Evolutionary conservation across 2,113 vertebrate species (phyloP), one percentile per base, ranked within the genome.

Genomic region (Suncus etruscus): DNA sequence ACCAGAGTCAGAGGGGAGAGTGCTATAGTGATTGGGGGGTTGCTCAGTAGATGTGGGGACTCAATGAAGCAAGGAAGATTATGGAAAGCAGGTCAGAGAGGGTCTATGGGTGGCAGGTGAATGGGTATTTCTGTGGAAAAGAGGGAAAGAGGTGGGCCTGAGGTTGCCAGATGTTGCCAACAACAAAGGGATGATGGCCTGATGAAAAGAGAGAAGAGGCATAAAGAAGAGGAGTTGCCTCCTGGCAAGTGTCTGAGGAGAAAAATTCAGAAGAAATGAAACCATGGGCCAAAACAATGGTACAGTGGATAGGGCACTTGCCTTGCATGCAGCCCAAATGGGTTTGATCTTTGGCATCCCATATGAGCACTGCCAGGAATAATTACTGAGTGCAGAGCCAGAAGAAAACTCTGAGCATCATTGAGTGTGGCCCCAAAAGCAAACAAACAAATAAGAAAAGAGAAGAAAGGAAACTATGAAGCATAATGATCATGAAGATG

Each of bases 81-180:
- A 22, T 27, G 22, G 25, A 22, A 22, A 8, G 63, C 63, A 25
- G 63, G 63, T 54, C 20, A 27, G 63, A 24, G 63, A 22, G 63
- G 63, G 8, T 65, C 63, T 9, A 22, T 54, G 77, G 50, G 50
- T 0, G 4, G 16, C 6, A 39, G 48, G 25, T 54, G 3, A 3
- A 8, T 25, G 29, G 8, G 63, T 2, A 31, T 8, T 16, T 8
- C 27, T 11, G 11, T 20, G 16, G 4, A 25, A 29, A 20, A 0
- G 16, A 18, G 0, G 0, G 11, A 3, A 32, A 15, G 61, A 18
- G 18, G 1, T 0, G 50, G 18, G 24, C 27, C 39, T 8, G 80
- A 32, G 25, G 72, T 73, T 75, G 74, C 48, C 68, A 51, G 32
- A 20, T 39, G 63, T 86, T 45, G 50, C 20, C 27, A 51, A 65